Conservation (phyloP, 2,113 vertebrate genomes). For the Megaceryle maxima region DNA sequence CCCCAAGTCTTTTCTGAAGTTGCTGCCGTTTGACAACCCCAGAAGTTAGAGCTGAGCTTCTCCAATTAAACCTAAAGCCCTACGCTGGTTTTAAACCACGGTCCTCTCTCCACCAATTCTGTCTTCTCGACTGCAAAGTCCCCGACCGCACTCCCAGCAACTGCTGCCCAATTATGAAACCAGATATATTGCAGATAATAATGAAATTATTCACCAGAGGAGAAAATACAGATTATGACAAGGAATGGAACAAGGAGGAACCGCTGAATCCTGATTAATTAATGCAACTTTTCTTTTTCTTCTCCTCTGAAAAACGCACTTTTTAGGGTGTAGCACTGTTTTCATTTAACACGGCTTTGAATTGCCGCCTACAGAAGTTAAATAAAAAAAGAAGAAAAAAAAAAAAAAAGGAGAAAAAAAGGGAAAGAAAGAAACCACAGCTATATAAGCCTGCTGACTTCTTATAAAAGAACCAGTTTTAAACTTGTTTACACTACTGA, state of each 20-base stretch:
- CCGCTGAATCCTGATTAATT: slow-evolving; percentile 50
- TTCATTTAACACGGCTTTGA: slow-evolving; percentile 72
- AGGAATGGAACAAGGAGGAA: neutral
- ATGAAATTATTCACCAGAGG: neutral
- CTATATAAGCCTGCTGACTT: slow-evolving; percentile 73
- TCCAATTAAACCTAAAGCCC: neutral
- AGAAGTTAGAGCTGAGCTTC: neutral
- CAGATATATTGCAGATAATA: neutral
- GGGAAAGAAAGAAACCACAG: slow-evolving; percentile 70
- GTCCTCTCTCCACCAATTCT: neutral
- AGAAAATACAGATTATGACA: neutral
- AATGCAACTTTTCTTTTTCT: slow-evolving; percentile 32
- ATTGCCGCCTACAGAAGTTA: slow-evolving; percentile 70
- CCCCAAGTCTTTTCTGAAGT: fast-evolving
- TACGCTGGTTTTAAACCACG: neutral
- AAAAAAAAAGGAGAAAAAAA: neutral
- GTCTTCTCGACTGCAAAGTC: neutral
- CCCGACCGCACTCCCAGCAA: neutral
- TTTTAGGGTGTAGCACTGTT: slow-evolving; percentile 70
- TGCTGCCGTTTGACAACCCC: neutral
- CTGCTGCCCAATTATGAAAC: neutral
- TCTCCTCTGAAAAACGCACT: neutral
- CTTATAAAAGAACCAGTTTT: slow-evolving; percentile 76
- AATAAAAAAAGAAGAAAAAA: neutral
- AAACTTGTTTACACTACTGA: slow-evolving; percentile 83